These are phyloP conservation scores for Elephas maximus DNA, from an alignment of 2,113 vertebrate genomes.

Conservation along the genomic window DNA sequence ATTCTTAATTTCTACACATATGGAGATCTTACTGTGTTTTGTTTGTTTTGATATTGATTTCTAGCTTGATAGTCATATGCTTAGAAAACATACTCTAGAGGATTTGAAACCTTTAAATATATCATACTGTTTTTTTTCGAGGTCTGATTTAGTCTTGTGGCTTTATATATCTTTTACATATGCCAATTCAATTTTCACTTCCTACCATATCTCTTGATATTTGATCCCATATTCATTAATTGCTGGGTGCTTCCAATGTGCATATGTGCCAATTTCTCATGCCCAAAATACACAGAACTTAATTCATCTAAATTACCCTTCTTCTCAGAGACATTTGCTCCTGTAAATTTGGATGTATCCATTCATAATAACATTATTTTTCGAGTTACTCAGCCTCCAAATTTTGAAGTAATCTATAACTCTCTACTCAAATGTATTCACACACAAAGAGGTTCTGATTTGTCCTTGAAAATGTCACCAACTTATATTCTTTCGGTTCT, in stretches of 20 bases:
- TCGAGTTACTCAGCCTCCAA: neutral
- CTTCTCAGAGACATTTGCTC: neutral
- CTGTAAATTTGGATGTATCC: slow-evolving; percentile 1
- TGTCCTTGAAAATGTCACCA: neutral
- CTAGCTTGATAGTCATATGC: neutral
- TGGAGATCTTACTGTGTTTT: neutral
- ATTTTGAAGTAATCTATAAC: neutral
- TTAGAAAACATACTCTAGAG: slow-evolving; percentile 9
- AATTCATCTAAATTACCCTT: neutral
- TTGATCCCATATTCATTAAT: neutral
- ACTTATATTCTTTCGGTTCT: neutral
- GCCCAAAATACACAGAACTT: neutral
- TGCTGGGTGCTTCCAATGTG: slow-evolving; percentile 6
- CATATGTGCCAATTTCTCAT: neutral
- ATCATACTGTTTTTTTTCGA: neutral
- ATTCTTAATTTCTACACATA: neutral
- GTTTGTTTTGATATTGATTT: neutral
- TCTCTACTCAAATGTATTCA: neutral
- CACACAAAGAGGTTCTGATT: neutral
- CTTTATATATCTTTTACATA: neutral
- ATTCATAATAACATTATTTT: neutral
- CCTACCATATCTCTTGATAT: neutral
- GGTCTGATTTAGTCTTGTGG: neutral
- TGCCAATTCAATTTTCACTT: neutral
- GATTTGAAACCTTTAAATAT: neutral